A percentile compares a stretch with the other conserved stretches of the same genome.
Evolutionary conservation across 2,888 invertebrate species (phyloP).

Genomic region (Schizaphis graminum): DNA sequence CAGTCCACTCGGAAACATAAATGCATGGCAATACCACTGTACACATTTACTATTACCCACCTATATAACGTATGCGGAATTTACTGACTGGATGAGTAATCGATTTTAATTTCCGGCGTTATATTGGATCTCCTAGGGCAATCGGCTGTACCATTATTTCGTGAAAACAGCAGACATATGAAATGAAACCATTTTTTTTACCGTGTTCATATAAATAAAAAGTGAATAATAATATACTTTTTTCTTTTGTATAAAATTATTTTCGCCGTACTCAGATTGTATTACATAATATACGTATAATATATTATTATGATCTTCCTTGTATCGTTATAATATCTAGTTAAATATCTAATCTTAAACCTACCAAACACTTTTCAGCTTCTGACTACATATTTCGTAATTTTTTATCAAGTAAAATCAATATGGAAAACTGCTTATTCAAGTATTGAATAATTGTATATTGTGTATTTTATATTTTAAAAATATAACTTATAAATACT

Average conservation of each 20-base stretch:
- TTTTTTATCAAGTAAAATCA: background rate
- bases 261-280: background rate
- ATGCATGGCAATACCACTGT: background rate
- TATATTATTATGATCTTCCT: background rate
- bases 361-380: background rate
- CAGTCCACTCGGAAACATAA: conserved; percentile 47
- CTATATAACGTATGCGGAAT: conserved; percentile 22
- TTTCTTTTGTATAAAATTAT: background rate
- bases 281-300: background rate
- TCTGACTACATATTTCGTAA: background rate
- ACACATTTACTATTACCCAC: background rate
- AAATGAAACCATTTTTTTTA: conserved; percentile 57
- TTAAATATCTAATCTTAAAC: background rate
- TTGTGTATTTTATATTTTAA: background rate
- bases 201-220: conserved; percentile 16
- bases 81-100: conserved; percentile 62
- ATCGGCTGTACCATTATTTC: conserved; percentile 51
- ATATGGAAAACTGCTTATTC: background rate
- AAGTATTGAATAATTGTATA: background rate
- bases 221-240: conserved; percentile 39
- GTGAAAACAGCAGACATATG: conserved; percentile 35
- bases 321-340: background rate
- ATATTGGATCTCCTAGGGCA: conserved; percentile 62
- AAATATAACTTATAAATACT: background rate
- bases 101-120: conserved; percentile 65